phyloP scores from a whole-genome alignment of 1,140 invertebrate species.

The Drosophila miranda region DNA sequence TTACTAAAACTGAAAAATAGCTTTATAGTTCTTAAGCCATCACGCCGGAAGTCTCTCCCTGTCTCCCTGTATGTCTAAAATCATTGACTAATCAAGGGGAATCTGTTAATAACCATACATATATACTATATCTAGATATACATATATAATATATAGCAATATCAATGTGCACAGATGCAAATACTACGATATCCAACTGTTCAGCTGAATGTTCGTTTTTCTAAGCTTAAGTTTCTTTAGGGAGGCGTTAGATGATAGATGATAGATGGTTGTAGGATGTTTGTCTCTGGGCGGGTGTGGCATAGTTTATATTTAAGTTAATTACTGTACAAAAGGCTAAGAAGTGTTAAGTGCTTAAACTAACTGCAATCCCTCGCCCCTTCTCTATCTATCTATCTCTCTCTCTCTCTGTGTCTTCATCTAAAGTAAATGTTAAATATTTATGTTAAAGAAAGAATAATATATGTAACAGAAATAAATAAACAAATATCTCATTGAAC shows the following conservation, averaged over 20 bases:
- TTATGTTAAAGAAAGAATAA: slow-evolving; percentile 44
- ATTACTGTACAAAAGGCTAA: slow-evolving; percentile 36
- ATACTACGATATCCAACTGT: slow-evolving; percentile 52
- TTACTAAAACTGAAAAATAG: slow-evolving; percentile 77
- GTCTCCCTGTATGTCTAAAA: slow-evolving; percentile 1
- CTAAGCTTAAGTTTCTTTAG: slow-evolving; percentile 48
- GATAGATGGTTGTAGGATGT: slow-evolving; percentile 7
- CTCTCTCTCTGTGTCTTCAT: slow-evolving; percentile 20
- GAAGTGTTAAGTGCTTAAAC: slow-evolving; percentile 51
- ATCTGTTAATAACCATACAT: slow-evolving; percentile 19
- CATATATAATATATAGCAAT: slow-evolving; percentile 28
- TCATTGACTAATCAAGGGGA: slow-evolving; percentile 23
- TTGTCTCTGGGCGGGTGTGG: slow-evolving; percentile 28
- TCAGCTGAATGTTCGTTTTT: slow-evolving; percentile 62
- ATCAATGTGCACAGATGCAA: slow-evolving; percentile 28
- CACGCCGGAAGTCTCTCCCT: slow-evolving; percentile 23
- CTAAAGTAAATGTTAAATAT: slow-evolving; percentile 62
- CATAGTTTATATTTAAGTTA: slow-evolving; percentile 40
- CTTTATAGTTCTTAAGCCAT: slow-evolving; percentile 80
- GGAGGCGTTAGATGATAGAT: slow-evolving; percentile 14
- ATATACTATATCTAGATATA: slow-evolving; percentile 22
- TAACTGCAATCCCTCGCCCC: slow-evolving; percentile 9
- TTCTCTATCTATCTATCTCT: neutral
- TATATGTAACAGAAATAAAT: slow-evolving; percentile 63
- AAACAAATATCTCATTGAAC: slow-evolving; percentile 73